Base-by-base conservation (phyloP, 2,888 invertebrate genomes). In the Epicampocera succincta region DNA sequence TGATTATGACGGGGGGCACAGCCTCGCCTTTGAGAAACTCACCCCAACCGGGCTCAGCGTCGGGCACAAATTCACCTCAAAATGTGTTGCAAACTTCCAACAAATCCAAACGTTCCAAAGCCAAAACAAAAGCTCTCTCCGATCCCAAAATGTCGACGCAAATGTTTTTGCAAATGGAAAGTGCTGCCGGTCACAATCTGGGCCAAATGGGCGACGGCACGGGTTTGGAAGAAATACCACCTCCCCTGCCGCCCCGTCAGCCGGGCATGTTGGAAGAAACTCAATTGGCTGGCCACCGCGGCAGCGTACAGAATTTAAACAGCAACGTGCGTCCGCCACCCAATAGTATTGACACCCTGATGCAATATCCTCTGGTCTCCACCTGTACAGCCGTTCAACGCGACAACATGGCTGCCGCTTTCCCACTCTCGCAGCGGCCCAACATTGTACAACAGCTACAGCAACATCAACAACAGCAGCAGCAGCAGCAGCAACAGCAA, bases 171-270 rank as follows among this genome's bases (percentile, higher is more conserved):
- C 90, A 91, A 88, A 90, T 91, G 91, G 91, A 91, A 60, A 83
- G 84, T 17, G 72, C 52, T 25, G 71, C 72, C 21, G 76, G 63
- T 2, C 84, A 84, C 8, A 83, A 84, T 29, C 12, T 42, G 1
- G 12, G 11, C 13, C 65, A 54, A 2, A 5, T n/a, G 15, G 72
- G 72, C 6, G 86, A 88, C 48, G 78, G 65, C 84, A 40, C 29
- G 12, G 68, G 87, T 87, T 17, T 77, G 21, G 82, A 78, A 29
- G 82, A 82, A 85, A 85, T 89, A 85, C 92, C 93, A 74, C 93
- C 93, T 84, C 94, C 93, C 33, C 89, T 94, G 86, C 94, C 94
- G 74, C 94, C 94, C 21, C 92, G 93, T 85, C 92, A 92, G 86
- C 92, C 92, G 12, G 92, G 92, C 68, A 90, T 91, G 90, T 85